Evolutionary conservation across 2,797 vertebrate genomes (phyloP).

Genomic region (Rhinogobio ventralis): DNA sequence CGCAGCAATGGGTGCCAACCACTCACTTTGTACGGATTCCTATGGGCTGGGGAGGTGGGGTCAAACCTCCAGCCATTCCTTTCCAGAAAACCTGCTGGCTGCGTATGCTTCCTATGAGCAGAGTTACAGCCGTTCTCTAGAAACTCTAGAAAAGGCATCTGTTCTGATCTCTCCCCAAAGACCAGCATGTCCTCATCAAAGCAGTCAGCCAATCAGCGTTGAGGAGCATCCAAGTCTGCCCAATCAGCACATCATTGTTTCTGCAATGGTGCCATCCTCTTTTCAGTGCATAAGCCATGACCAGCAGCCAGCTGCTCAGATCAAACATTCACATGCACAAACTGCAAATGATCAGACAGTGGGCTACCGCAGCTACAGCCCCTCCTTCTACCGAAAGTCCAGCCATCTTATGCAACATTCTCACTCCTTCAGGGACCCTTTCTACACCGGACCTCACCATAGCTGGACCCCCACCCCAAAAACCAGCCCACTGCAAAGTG

Average conservation of each 20-base stretch:
- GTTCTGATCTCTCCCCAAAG: conserved; percentile 75
- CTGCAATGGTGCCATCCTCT: conserved; percentile 15
- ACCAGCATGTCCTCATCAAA: conserved; percentile 56
- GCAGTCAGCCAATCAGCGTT: conserved; percentile 43
- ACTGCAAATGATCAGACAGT: conserved; percentile 81
- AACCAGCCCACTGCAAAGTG: conserved; percentile 61
- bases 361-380: conserved; percentile 89
- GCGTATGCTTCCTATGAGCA: conserved; percentile 76
- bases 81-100: conserved; percentile 85
- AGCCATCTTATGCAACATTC: conserved; percentile 83
- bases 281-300: conserved; percentile 13
- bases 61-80: conserved; percentile 69
- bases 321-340: conserved; percentile 60
- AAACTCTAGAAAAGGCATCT: conserved; percentile 80
- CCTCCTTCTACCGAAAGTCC: conserved; percentile 85
- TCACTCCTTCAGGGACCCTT: conserved; percentile 84
- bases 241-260: conserved; percentile 29
- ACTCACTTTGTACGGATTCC: conserved; percentile 59
- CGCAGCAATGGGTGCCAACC: conserved; percentile 67
- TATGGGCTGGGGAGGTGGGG: conserved; percentile 66
- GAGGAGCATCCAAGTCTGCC: conserved; percentile 39
- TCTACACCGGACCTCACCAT: conserved; percentile 74
- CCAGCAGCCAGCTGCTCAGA: conserved; percentile 37
- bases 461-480: conserved; percentile 65
- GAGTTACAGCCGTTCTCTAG: conserved; percentile 82